A percentile compares a stretch with the other conserved stretches of the same genome.
These are phyloP conservation scores for Myopa testacea DNA, from an alignment of 2,888 invertebrate species.

Conservation along the genomic window DNA sequence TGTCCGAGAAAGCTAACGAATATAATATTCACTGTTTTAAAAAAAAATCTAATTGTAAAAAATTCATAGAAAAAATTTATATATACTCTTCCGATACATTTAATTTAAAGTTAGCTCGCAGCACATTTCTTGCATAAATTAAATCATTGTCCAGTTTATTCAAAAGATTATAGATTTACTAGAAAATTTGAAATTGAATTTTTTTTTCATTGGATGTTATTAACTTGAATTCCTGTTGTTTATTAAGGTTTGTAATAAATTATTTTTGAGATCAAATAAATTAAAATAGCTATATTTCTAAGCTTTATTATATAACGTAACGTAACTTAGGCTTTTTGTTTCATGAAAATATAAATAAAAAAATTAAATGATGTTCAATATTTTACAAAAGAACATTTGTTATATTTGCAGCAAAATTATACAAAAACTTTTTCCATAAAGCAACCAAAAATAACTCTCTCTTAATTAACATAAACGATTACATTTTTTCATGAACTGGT, in stretches of 20 bases:
- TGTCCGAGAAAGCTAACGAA: no score
- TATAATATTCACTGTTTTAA: no score
- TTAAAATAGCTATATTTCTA: conserved; percentile 38
- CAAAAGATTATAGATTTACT: not conserved
- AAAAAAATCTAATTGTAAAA: not conserved
- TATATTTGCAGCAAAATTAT: no score
- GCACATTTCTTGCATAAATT: conserved; percentile 6
- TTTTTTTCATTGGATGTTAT: not conserved
- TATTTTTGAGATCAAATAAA: conserved; percentile 57
- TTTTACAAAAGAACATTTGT: no score
- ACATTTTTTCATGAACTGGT: no score
- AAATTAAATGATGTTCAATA: no score
- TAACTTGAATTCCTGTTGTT: conserved; percentile 29
- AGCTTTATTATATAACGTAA: not conserved
- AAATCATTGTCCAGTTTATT: not conserved
- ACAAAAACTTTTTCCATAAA: no score
- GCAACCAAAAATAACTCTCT: no score
- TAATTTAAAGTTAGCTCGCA: conserved; percentile 15
- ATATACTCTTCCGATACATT: not conserved
- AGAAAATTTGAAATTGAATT: conserved; percentile 18
- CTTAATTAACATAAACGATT: no score
- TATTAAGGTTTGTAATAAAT: conserved; percentile 55
- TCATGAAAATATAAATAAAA: no score
- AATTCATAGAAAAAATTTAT: not conserved
- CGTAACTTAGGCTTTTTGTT: not conserved